Evolutionary conservation across 2,797 vertebrate species (phyloP).

Genomic region (Chrysocyon brachyurus): DNA sequence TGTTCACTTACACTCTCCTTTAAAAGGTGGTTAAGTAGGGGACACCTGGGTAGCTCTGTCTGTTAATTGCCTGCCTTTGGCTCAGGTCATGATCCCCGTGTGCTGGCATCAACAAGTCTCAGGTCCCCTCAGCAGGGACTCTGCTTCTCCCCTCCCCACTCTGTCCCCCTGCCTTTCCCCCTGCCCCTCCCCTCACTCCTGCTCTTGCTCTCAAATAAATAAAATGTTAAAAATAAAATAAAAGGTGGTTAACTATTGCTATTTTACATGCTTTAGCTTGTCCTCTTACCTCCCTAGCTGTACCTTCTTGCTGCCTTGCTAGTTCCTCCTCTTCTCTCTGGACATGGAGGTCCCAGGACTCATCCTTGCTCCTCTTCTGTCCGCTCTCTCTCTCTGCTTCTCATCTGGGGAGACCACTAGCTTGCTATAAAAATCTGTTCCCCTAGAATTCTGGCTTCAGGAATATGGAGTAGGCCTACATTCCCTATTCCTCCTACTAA

Average conservation of each 20-base stretch:
- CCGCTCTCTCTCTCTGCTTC: background rate
- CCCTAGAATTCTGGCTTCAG: background rate
- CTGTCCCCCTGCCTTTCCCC: too few species aligned
- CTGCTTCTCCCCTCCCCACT: background rate
- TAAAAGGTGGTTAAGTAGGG: background rate
- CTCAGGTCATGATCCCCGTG: too few species aligned
- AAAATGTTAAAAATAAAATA: background rate
- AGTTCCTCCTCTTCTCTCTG: background rate
- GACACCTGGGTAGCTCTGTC: background rate
- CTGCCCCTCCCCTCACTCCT: background rate
- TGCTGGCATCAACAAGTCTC: background rate
- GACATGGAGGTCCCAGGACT: background rate
- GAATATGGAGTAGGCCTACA: background rate
- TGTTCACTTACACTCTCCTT: background rate
- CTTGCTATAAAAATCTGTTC: conserved; percentile 11
- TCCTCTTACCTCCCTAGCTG: background rate
- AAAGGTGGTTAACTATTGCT: background rate
- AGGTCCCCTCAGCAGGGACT: background rate
- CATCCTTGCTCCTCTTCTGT: background rate
- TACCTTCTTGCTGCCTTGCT: background rate
- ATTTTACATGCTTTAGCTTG: background rate
- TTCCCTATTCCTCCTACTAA: background rate
- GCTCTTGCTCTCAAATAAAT: background rate
- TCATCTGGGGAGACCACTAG: background rate
- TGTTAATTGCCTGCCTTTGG: background rate